Conservation (phyloP, 2,888 invertebrate genomes). For the Sphaerophoria taeniata region DNA sequence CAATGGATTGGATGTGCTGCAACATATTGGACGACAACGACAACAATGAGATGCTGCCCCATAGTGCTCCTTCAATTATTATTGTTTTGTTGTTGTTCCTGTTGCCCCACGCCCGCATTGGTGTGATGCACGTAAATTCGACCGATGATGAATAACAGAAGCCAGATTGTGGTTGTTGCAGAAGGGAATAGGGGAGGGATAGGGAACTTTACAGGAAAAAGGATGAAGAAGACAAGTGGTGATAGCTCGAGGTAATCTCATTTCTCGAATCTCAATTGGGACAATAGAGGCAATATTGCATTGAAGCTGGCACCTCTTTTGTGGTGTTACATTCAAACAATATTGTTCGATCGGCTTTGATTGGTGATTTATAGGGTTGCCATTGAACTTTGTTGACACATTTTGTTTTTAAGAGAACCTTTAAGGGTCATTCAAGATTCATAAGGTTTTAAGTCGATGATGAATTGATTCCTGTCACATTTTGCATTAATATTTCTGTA, state of each 20-base stretch:
- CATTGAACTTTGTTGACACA: not conserved
- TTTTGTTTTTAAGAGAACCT: too few species aligned
- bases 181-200: too few species aligned
- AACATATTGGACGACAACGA: slow-evolving; percentile 49
- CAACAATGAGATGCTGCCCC: slow-evolving; percentile 42
- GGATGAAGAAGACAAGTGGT: slow-evolving; percentile 56
- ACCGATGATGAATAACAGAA: slow-evolving; percentile 47
- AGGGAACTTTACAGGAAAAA: not conserved
- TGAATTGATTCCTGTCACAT: not conserved
- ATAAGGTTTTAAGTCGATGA: too few species aligned
- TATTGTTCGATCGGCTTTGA: slow-evolving; percentile 50
- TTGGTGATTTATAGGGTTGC: slow-evolving; percentile 24
- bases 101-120: not conserved
- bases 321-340: slow-evolving; percentile 29
- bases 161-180: not conserved
- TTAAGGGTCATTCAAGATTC: too few species aligned
- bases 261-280: slow-evolving; percentile 61
- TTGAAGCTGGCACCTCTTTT: slow-evolving; percentile 38
- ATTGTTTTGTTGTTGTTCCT: slow-evolving; percentile 15
- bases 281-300: slow-evolving; percentile 48
- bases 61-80: slow-evolving; percentile 53
- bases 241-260: slow-evolving; percentile 64
- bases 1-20: slow-evolving; percentile 43
- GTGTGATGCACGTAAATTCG: slow-evolving; percentile 46
- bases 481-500: not conserved